Conservation (phyloP, 2,797 vertebrate species). For the Fistularia tabacaria region DNA sequence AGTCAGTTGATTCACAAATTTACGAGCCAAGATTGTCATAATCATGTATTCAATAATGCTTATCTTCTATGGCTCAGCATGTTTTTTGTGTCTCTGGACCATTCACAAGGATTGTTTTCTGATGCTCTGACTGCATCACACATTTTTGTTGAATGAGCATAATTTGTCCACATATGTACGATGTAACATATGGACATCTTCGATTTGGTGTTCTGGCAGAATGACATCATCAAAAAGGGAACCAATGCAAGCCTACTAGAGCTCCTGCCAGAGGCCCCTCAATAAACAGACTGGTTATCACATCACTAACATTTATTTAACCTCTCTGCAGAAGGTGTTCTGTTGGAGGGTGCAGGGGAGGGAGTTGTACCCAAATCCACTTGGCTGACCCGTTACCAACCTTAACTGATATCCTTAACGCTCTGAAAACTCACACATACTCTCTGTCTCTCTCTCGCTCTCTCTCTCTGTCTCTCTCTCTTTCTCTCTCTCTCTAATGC, state of each 20-base stretch:
- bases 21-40: no score
- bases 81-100: no score
- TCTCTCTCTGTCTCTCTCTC: no score
- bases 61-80: no score
- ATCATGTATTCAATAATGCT: no score
- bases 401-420: slow-evolving; percentile 15
- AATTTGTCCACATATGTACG: no score
- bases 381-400: slow-evolving; percentile 79
- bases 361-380: slow-evolving; percentile 67
- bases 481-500: no score
- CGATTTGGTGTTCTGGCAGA: slow-evolving; percentile 28
- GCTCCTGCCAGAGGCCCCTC: slow-evolving; percentile 70
- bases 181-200: background rate
- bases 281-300: slow-evolving; percentile 97
- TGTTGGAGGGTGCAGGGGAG: slow-evolving; percentile 55
- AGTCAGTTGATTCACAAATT: no score
- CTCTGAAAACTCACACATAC: background rate
- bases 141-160: no score
- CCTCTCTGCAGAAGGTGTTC: slow-evolving; percentile 85
- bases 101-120: background rate
- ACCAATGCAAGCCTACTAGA: slow-evolving; percentile 74
- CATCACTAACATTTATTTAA: slow-evolving; percentile 99
- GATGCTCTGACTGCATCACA: no score
- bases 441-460: no score
- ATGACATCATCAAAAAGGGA: slow-evolving; percentile 65